A percentile compares a stretch with the other conserved stretches of the same genome.
These are phyloP conservation scores for Spinus olivaceus DNA, from an alignment of 2,797 vertebrate genomes.

Conservation along the genomic window DNA sequence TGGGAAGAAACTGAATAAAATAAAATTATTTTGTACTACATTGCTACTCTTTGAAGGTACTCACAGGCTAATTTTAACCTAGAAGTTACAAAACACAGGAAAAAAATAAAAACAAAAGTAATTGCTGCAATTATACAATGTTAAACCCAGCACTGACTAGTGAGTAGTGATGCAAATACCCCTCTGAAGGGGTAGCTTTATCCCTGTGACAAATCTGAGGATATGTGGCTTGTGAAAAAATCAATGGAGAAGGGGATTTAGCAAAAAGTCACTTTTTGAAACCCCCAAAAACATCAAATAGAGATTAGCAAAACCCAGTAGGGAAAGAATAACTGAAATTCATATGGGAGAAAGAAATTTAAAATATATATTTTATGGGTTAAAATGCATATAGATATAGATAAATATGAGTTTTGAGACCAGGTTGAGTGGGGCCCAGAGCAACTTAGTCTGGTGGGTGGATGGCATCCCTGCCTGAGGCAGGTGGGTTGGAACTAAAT, in stretches of 20 bases:
- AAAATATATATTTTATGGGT: no score
- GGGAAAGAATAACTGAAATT: background rate
- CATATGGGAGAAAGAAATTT: background rate
- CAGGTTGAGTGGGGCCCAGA: background rate
- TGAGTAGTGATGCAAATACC: background rate
- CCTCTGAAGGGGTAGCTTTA: background rate
- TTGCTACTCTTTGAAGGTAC: background rate
- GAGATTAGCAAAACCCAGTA: background rate
- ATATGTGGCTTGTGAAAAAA: background rate
- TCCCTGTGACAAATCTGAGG: background rate
- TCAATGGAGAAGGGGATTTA: background rate
- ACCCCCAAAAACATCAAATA: rapidly evolving
- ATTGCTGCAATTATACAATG: background rate
- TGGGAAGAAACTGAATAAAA: background rate
- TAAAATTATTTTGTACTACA: background rate
- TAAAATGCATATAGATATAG: background rate
- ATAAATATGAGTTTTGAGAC: background rate
- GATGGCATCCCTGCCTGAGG: background rate
- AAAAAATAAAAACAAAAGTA: background rate
- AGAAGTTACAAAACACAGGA: background rate
- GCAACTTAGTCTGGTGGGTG: background rate
- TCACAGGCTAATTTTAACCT: background rate
- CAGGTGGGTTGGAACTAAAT: background rate
- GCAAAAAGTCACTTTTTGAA: background rate
- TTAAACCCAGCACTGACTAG: background rate